phyloP scores from a whole-genome alignment of 2,797 vertebrate genomes.

The Ataeniobius toweri region DNA sequence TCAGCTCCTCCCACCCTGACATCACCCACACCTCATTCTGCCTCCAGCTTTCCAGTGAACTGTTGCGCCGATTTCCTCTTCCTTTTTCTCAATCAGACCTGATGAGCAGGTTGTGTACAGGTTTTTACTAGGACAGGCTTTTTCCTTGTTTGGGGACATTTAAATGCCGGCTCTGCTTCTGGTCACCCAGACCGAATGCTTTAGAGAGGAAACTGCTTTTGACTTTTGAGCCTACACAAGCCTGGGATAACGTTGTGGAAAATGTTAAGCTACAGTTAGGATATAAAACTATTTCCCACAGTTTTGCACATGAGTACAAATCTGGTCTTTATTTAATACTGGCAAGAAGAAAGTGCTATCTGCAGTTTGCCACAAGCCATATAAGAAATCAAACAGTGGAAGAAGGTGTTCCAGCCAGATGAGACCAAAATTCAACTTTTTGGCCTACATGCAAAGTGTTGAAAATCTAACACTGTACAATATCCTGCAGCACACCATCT shows the following conservation, averaged over 20 bases:
- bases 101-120: conserved; percentile 64
- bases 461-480: too few species aligned
- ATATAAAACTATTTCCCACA: too few species aligned
- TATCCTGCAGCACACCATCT: neutral
- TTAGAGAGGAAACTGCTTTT: conserved; percentile 26
- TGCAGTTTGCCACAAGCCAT: neutral
- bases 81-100: conserved; percentile 58
- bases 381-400: too few species aligned
- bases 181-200: conserved; percentile 12
- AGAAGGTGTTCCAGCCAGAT: too few species aligned
- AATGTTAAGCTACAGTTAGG: too few species aligned
- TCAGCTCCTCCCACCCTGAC: conserved; percentile 77
- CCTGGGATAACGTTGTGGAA: too few species aligned
- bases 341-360: neutral
- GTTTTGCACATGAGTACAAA: too few species aligned
- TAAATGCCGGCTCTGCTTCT: conserved; percentile 40
- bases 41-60: conserved; percentile 29
- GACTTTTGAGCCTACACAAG: conserved; percentile 15
- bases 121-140: conserved; percentile 16
- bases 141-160: conserved; percentile 35
- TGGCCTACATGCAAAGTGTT: too few species aligned
- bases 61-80: conserved; percentile 8
- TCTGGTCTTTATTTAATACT: too few species aligned
- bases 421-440: too few species aligned
- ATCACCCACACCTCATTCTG: conserved; percentile 77